Conservation (phyloP, 2,113 vertebrate species). For the Oryzias woworae region DNA sequence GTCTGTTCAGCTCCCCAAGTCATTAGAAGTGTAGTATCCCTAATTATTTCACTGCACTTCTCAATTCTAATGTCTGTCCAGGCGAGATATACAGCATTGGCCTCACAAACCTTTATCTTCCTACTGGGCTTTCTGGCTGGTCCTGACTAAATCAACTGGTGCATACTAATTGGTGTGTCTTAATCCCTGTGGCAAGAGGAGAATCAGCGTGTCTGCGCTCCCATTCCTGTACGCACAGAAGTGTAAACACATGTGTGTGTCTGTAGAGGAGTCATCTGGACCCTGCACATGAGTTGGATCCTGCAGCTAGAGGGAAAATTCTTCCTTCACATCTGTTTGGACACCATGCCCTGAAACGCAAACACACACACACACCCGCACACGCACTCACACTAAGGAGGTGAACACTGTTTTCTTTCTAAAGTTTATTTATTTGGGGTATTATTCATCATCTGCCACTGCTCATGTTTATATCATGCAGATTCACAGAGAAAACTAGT, state of each 20-base stretch:
- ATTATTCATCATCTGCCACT: too few species aligned
- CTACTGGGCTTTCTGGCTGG: constrained; percentile 27
- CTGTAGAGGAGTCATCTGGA: constrained; percentile 15
- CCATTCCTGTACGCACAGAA: constrained; percentile 2
- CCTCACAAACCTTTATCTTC: constrained; percentile 32
- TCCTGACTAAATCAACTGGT: constrained; percentile 54
- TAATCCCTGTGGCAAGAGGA: constrained; percentile 44
- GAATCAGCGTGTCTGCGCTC: not conserved
- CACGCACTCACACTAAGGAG: not conserved
- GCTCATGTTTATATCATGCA: too few species aligned
- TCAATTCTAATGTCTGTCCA: constrained; percentile 1
- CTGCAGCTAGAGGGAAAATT: constrained; percentile 21
- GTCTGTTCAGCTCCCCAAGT: constrained; percentile 21
- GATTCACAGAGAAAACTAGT: too few species aligned
- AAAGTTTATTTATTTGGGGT: too few species aligned
- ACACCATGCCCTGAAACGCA: not conserved
- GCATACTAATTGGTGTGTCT: constrained; percentile 54
- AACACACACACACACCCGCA: not conserved
- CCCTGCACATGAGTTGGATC: constrained; percentile 30
- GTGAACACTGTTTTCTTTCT: not conserved
- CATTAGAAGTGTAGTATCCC: not conserved
- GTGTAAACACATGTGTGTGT: constrained; percentile 12
- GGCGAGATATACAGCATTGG: not conserved
- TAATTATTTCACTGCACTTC: constrained; percentile 33
- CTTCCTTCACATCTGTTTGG: constrained; percentile 16